Conservation (phyloP, 2,888 invertebrate genomes). For the Chesias legatella region DNA sequence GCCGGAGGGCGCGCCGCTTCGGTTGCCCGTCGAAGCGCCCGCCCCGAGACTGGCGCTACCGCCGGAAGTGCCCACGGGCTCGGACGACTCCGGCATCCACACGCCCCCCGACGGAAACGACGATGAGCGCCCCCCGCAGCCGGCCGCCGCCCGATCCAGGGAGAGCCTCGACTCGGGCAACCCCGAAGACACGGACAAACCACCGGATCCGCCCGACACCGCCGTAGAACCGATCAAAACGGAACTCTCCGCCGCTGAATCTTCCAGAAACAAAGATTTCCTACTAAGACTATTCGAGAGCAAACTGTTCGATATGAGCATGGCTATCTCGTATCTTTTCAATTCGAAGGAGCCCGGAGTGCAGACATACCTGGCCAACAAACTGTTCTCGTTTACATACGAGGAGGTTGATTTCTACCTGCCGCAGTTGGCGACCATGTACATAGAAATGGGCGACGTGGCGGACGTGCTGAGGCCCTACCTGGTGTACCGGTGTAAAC, state of each 20-base stretch:
- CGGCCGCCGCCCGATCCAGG: slow-evolving; percentile 82
- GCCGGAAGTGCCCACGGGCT: slow-evolving; percentile 80
- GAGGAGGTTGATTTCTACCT: slow-evolving; percentile 98
- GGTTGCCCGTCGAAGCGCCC: slow-evolving; percentile 56
- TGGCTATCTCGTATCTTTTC: slow-evolving; percentile 98
- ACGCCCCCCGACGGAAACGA: slow-evolving; percentile 67
- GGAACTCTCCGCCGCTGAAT: slow-evolving; percentile 54
- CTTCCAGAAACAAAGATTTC: slow-evolving; percentile 82
- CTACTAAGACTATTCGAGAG: slow-evolving; percentile 96
- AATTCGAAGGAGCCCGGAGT: slow-evolving; percentile 99
- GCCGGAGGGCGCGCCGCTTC: slow-evolving; percentile 67
- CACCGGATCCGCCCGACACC: slow-evolving; percentile 65
- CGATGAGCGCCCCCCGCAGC: slow-evolving; percentile 73
- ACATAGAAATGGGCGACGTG: slow-evolving; percentile 98
- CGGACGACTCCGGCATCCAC: slow-evolving; percentile 89
- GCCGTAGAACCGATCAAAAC: slow-evolving; percentile 47
- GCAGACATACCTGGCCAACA: slow-evolving; percentile 97
- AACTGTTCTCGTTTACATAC: slow-evolving; percentile 96
- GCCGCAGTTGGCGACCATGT: slow-evolving; percentile 98
- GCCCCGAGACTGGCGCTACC: slow-evolving; percentile 81
- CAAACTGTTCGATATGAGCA: slow-evolving; percentile 97
- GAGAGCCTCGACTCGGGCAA: slow-evolving; percentile 88
- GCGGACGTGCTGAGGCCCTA: slow-evolving; percentile 86
- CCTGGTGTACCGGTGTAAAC: slow-evolving; percentile 85
- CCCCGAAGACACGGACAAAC: slow-evolving; percentile 80